These are phyloP conservation scores for Neoaliturus tenellus DNA, from an alignment of 2,888 invertebrate genomes.

Conservation along the genomic window DNA sequence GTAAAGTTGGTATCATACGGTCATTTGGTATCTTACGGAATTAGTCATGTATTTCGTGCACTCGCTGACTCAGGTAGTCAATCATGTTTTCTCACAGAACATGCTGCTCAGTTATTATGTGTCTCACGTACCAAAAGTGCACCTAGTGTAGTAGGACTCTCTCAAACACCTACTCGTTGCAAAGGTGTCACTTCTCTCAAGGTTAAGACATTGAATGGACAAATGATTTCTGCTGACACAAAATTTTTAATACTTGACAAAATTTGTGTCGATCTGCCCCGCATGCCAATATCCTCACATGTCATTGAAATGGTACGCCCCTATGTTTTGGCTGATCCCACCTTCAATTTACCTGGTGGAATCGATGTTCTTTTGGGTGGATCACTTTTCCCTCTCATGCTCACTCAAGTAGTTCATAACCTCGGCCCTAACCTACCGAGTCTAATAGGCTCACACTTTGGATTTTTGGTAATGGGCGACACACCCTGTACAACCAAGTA, in stretches of 20 bases:
- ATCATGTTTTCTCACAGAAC: constrained; percentile 33
- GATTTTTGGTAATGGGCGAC: not conserved
- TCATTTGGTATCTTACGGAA: no score
- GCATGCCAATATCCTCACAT: not conserved
- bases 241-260: not conserved
- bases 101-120: constrained; percentile 34
- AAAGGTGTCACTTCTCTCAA: constrained; percentile 2
- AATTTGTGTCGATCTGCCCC: not conserved
- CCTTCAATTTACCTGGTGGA: not conserved
- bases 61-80: constrained; percentile 45
- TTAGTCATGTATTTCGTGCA: constrained; percentile 40
- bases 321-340: not conserved
- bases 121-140: not conserved
- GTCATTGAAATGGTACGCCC: not conserved
- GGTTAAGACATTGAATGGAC: not conserved
- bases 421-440: not conserved
- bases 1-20: not conserved
- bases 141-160: constrained; percentile 22
- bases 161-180: constrained; percentile 7
- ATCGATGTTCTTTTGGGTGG: not conserved
- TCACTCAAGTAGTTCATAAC: not conserved
- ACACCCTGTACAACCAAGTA: no score
- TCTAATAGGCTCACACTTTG: not conserved
- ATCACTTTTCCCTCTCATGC: not conserved
- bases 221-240: not conserved